These are phyloP conservation scores for Corythornis vintsioides DNA, from an alignment of 2,113 vertebrate species.

Conservation along the genomic window DNA sequence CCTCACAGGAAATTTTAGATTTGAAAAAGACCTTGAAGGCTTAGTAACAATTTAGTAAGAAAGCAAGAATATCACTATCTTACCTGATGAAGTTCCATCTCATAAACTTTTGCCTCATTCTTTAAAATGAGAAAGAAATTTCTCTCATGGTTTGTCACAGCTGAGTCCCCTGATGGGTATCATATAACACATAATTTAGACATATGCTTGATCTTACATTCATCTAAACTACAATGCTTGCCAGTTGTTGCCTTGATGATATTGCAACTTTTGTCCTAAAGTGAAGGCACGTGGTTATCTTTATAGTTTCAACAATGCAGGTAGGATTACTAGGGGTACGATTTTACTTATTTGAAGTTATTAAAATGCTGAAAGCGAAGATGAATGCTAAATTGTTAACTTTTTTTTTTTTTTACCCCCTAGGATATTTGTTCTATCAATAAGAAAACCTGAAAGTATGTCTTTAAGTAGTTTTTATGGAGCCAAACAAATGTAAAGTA, in stretches of 20 bases:
- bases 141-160: neutral
- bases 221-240: neutral
- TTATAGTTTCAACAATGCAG: neutral
- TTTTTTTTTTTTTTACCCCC: neutral
- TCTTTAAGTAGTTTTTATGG: neutral
- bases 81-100: neutral
- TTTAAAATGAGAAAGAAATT: neutral
- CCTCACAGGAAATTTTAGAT: neutral
- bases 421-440: neutral
- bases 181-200: neutral
- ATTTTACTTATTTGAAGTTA: neutral
- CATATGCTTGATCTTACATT: neutral
- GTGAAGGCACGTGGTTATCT: neutral
- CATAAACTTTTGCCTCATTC: neutral
- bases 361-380: neutral
- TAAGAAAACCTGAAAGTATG: neutral
- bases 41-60: neutral
- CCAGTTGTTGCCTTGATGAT: neutral
- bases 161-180: neutral
- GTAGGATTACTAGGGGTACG: neutral
- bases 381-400: neutral
- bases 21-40: neutral
- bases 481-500: fast-evolving
- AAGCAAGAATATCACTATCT: neutral
- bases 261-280: neutral